These are phyloP conservation scores for Seira musarum DNA, from an alignment of 2,888 invertebrate species.

Conservation along the genomic window DNA sequence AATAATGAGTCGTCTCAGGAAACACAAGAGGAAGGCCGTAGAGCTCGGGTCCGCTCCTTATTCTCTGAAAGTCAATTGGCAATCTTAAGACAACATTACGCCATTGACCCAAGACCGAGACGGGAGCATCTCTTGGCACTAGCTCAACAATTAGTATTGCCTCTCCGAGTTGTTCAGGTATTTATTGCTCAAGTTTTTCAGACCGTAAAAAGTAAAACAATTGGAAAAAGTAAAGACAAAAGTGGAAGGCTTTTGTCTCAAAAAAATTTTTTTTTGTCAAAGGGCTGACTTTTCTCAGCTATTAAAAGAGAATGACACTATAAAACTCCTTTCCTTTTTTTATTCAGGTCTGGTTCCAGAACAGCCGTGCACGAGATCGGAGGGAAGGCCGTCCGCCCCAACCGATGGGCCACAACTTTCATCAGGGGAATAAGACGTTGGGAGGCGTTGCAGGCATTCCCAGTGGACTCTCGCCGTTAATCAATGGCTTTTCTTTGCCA, in stretches of 20 bases:
- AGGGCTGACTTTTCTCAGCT: background rate
- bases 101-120: slow-evolving; percentile 92
- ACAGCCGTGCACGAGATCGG: slow-evolving; percentile 91
- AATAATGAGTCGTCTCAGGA: slow-evolving; percentile 65
- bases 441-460: slow-evolving; percentile 52
- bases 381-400: slow-evolving; percentile 76
- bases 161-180: slow-evolving; percentile 76
- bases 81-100: slow-evolving; percentile 90
- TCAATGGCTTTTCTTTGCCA: slow-evolving; percentile 65
- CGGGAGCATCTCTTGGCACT: slow-evolving; percentile 94
- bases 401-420: slow-evolving; percentile 47
- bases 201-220: slow-evolving; percentile 57
- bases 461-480: slow-evolving; percentile 62
- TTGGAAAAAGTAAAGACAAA: slow-evolving; percentile 24
- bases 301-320: background rate
- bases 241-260: background rate
- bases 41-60: slow-evolving; percentile 85
- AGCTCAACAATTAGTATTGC: slow-evolving; percentile 80
- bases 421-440: slow-evolving; percentile 43
- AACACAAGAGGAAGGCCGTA: slow-evolving; percentile 68
- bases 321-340: slow-evolving; percentile 1
- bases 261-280: background rate
- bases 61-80: slow-evolving; percentile 95
- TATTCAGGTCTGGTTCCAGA: slow-evolving; percentile 94
- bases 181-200: slow-evolving; percentile 70